Base-by-base conservation (phyloP, 2,113 vertebrate species). In the Neomonachus schauinslandi region DNA sequence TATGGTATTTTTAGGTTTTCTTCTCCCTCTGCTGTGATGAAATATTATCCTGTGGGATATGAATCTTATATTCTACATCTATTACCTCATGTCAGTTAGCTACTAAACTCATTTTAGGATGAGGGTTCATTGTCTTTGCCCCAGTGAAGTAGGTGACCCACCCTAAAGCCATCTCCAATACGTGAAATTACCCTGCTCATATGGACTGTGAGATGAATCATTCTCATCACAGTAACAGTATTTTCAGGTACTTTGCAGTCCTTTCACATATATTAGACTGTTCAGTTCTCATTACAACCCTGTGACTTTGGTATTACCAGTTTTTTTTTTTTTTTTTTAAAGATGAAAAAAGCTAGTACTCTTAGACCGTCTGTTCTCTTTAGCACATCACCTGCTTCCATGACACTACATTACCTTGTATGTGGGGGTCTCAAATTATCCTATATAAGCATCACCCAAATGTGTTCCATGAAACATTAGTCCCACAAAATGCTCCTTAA, bases 1-100 rank as follows among this genome's bases (percentile, higher is more conserved):
- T 63, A 46, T 0, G 19, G 84, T 98, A 96, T 95, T 97, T 98
- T 95, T 97, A 95, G 93, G 65, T 79, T 89, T 57, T 85, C 72
- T 74, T 91, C 84, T 97, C 33, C 76, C 84, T n/a, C 86, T 74
- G 61, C 67, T 81, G 67, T 51, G 79, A 57, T 83, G 46, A 96
- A 94, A 87, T 95, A 67, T 82, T 88, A 72, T 84, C 86, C 67
- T 83, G 16, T 89, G 12, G n/a, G n/a, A 69, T 94, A 76, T 86
- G 61, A 85, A 86, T 93, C 65, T 61, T 89, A 81, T 46, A 33
- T 92, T 86, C 55, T 22, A 79, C 13, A 72, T 74, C 46, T 87
- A 46, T 63, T 81, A 36, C 89, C 53, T 91, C 22, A 55, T 46
- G 46, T 63, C 14, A 53, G 21, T 72, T 10, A 76, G 26, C 15